Evolutionary conservation across 2,888 invertebrate genomes (phyloP), one percentile per base, ranked within the genome.

Genomic region (Metalampra italica): DNA sequence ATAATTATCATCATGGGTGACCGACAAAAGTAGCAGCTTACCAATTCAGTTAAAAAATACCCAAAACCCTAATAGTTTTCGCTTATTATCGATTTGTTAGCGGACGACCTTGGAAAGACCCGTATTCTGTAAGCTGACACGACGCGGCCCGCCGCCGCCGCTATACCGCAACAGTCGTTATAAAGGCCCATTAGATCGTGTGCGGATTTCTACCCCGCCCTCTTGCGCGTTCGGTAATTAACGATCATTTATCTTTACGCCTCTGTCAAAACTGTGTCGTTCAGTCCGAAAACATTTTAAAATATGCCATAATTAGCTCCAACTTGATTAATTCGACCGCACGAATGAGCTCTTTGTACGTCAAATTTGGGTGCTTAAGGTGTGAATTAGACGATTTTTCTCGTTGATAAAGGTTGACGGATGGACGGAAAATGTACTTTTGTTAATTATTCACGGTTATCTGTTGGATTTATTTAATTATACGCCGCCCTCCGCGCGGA

Each of bases 341-440:
- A 45, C 42, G 37, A 34, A 58, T 59, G 62, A 71, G 68, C 66
- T 68, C 75, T 73, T 72, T 70, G 73, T 71, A 61, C 64, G 77
- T 78, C 78, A 75, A 76, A 72, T 66, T 75, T 68, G 69, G 67
- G 61, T 62, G 70, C 67, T 64, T 68, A 70, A 83, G 75, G 86
- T 86, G 86, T 86, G 80, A 87, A 87, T 86, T 81, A 84, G 84
- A 77, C 73, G 85, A 86, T 87, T 82, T 86, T 83, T 83, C 82
- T 81, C 71, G 65, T 61, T 82, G 87, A 88, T 87, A 87, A 82
- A 83, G 81, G 80, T 84, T 81, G 85, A 85, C 79, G 73, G 82
- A 82, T 75, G 75, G 71, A 75, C 60, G 71, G 72, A 76, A 79
- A 80, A 79, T 71, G 73, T 68, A 56, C 72, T 75, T 81, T 82